These are phyloP conservation scores for Masticophis lateralis DNA, from an alignment of 2,797 vertebrate species.

Conservation along the genomic window DNA sequence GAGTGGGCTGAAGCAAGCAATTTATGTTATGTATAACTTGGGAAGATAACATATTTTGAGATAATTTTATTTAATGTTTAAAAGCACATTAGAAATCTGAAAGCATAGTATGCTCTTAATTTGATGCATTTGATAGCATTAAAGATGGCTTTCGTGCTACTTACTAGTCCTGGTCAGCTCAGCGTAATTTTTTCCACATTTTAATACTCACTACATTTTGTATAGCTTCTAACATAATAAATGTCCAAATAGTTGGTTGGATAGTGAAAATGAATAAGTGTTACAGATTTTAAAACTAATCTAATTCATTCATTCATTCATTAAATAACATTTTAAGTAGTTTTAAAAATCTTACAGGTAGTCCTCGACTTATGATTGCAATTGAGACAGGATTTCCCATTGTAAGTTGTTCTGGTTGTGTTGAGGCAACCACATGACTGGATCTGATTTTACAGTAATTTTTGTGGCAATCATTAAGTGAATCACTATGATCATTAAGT, in stretches of 20 bases:
- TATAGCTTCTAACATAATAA: neutral
- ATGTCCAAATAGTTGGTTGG: neutral
- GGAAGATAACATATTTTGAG: neutral
- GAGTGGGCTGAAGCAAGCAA: neutral
- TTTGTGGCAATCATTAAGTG: too few relatives aligned
- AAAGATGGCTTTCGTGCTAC: neutral
- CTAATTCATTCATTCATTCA: neutral
- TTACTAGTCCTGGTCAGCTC: neutral
- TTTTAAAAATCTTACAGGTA: neutral
- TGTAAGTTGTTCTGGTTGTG: too few relatives aligned
- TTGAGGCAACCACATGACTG: too few relatives aligned
- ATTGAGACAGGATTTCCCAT: too few relatives aligned
- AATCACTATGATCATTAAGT: too few relatives aligned
- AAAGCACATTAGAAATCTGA: neutral
- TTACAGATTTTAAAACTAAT: neutral
- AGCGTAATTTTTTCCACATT: neutral
- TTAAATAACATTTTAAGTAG: neutral
- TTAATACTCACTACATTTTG: neutral
- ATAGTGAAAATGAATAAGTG: neutral
- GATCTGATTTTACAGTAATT: too few relatives aligned
- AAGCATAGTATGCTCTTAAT: neutral
- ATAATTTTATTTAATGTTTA: neutral
- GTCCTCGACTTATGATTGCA: too few relatives aligned
- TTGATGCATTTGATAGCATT: neutral
- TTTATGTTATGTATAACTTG: neutral